Base-by-base conservation (phyloP, 2,888 invertebrate species). In the Eupithecia tripunctaria region DNA sequence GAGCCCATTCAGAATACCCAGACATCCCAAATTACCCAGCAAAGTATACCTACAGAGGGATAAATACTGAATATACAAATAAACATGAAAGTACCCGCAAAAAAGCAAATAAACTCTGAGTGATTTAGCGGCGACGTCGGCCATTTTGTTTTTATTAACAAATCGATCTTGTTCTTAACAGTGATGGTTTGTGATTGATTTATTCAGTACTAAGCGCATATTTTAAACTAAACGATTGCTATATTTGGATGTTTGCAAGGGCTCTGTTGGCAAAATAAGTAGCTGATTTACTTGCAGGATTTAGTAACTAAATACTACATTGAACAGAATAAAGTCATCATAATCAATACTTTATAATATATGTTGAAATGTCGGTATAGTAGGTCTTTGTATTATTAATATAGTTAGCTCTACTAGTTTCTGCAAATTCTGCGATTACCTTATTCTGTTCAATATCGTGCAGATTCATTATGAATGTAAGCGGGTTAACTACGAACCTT, bases 151-250 rank as follows among this genome's bases (percentile, higher is more conserved):
- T 51, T 72, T 73, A 67, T 77, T 72, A 63, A 64, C 81, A 83
- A 79, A 91, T 91, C 89, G 91, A 91, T 91, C 89, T 88, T 83
- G 77, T 80, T 85, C 84, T 86, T 88, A 91, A 91, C 88, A 88
- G 89, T 88, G 87, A 88, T 90, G 83, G 84, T 76, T 85, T 81
- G 80, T 87, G 92, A 92, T 88, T 92, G 91, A 92, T 92, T 91
- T 91, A 92, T 86, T 72, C 64, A 69, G 75, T 67, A 74, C 78
- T 82, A 74, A 70, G 70, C 65, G 80, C 82, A 85, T 86, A 84
- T 84, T 84, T 81, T 78, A 79, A 80, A 78, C 81, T 82, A 81
- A 78, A 81, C 79, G 80, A 76, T 67, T 67, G 73, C 80, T 82
- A 81, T 79, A 80, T 81, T 78, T 74, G 77, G 80, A 77, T 63